Percentiles rank a stretch among this genome's conserved stretches.
Conservation (phyloP, 2,113 vertebrate genomes). For the Cavia porcellus region DNA sequence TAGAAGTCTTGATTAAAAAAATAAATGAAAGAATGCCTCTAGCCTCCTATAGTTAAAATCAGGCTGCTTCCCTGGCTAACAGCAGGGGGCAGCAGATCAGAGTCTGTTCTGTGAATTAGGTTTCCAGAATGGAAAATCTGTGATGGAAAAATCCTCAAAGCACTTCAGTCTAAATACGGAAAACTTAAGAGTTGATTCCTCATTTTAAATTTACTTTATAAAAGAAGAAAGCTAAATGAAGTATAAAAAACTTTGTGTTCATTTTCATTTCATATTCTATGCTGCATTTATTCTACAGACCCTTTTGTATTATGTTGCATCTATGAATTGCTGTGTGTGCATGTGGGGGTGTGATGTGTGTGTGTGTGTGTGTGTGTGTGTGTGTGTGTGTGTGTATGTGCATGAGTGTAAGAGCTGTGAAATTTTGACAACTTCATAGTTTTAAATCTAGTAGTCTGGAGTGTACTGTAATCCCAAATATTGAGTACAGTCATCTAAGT, state of each 20-base stretch:
- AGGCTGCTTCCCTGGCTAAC: slow-evolving; percentile 20
- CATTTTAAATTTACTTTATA: not conserved
- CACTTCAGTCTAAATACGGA: slow-evolving; percentile 43
- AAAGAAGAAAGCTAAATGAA: not conserved
- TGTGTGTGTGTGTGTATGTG: not conserved
- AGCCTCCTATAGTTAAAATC: slow-evolving; percentile 36
- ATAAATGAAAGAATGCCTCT: not conserved
- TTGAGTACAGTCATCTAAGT: no score
- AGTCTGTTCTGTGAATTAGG: not conserved
- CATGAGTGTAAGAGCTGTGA: not conserved
- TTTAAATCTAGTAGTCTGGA: not conserved
- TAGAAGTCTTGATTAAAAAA: slow-evolving; percentile 32
- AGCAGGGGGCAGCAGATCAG: slow-evolving; percentile 74
- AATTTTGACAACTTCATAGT: not conserved
- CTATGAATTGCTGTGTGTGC: not conserved
- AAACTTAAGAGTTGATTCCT: slow-evolving; percentile 21
- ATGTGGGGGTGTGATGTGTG: not conserved
- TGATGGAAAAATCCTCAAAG: slow-evolving; percentile 67
- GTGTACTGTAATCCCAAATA: no score
- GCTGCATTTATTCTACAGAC: not conserved
- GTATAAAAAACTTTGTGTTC: slow-evolving; percentile 10
- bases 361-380: not conserved
- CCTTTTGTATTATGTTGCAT: not conserved
- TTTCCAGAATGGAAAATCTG: slow-evolving; percentile 62
- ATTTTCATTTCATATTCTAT: slow-evolving; percentile 31